Base-by-base conservation (phyloP, 2,113 vertebrate genomes). In the Potamarius usumacintae region DNA sequence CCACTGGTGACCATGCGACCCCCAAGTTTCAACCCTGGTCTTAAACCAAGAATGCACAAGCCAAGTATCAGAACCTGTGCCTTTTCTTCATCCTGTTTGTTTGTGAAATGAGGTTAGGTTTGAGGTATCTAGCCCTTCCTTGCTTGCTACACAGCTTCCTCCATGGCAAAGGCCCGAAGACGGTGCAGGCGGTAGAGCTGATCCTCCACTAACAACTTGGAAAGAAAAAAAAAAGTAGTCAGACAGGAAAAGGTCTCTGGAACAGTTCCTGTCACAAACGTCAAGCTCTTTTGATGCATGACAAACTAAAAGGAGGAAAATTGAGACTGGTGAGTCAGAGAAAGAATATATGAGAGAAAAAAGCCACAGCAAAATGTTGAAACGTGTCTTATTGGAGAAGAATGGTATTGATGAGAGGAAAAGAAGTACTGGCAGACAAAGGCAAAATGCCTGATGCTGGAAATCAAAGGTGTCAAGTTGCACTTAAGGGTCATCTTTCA, bases 151-250 rank as follows among this genome's bases (percentile, higher is more conserved):
- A 85, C 57, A 84, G 83, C 72, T 50, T 93, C 94, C 94, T 92
- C 94, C 91, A 94, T 94, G 91, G 92, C 94, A 94, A 93, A 94
- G 89, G 91, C 80, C 84, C 90, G 7, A 91, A 96, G 95, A 94
- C 94, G 93, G 94, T 92, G 92, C 94, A 95, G 93, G 93, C 92
- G 92, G 92, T 91, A 93, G 93, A 94, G 93, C 91, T 89, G 93
- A 94, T 82, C 85, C 52, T 87, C 69, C 58, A 88, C 34, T 17
- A 55, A 76, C 82, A 79, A 77, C 60, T 79, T 53, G 34, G 90
- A 90, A 86, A 86, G 89, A 92, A 94, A 90, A 88, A 87, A 93
- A 92, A 92, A 94, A 90, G 89, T 57, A 57, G 25, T 57, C 7
- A 79, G 77, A 57, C n/a, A 67, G 80, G 91, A 83, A 90, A 89